Evolutionary conservation across 2,797 vertebrate genomes (phyloP).

Genomic region (Centropyge bicolor): DNA sequence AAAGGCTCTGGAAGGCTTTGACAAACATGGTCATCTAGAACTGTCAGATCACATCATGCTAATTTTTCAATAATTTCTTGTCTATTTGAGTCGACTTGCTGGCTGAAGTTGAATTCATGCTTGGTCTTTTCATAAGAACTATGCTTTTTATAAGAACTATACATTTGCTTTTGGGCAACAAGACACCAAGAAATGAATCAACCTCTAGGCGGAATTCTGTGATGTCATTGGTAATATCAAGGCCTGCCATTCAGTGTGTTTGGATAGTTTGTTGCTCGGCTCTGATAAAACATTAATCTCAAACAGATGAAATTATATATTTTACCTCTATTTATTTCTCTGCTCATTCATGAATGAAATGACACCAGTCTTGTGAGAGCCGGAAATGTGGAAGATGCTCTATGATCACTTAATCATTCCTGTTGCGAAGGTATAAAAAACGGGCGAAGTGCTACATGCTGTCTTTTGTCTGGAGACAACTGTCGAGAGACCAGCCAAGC

Average conservation of each 20-base stretch:
- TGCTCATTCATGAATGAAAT: conserved; percentile 56
- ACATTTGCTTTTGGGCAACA: background rate
- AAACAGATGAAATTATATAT: conserved; percentile 11
- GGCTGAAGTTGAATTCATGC: background rate
- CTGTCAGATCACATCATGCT: background rate
- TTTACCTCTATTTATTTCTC: conserved; percentile 26
- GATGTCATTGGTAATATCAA: background rate
- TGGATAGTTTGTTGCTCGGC: conserved; percentile 24
- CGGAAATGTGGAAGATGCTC: background rate
- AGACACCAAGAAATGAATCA: background rate
- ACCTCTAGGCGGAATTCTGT: background rate
- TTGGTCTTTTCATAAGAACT: background rate
- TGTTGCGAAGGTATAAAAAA: conserved; percentile 54
- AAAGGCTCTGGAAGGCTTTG: background rate
- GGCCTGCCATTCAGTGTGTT: background rate
- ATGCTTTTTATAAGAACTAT: background rate
- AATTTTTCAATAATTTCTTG: background rate
- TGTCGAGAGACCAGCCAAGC: conserved; percentile 37
- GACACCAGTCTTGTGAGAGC: conserved; percentile 20
- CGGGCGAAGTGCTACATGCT: conserved; percentile 15
- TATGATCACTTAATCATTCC: conserved; percentile 46
- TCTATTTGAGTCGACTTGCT: too few relatives aligned
- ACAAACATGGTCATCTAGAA: background rate
- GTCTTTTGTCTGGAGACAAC: conserved; percentile 53
- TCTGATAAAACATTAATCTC: conserved; percentile 17